Evolutionary conservation across 2,888 invertebrate genomes (phyloP).

Genomic region (Lydus trimaculatus): DNA sequence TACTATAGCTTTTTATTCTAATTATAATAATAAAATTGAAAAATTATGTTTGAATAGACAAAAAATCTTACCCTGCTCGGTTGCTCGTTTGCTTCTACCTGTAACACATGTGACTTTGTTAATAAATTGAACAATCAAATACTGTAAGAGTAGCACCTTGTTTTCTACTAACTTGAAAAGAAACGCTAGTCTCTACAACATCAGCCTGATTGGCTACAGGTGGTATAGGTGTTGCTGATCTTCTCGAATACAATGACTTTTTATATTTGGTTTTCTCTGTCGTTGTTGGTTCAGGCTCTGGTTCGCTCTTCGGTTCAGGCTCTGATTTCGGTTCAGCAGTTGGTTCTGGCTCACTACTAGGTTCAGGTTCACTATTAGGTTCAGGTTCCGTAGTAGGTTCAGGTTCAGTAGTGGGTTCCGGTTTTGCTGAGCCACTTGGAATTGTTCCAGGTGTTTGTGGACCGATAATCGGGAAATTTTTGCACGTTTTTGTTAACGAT

Average conservation of each 20-base stretch:
- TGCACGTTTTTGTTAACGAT: constrained; percentile 76
- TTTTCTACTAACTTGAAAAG: constrained; percentile 76
- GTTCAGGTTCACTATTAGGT: constrained; percentile 55
- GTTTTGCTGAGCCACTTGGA: constrained; percentile 14
- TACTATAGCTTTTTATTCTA: neutral
- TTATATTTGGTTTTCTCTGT: constrained; percentile 45
- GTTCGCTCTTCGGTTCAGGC: constrained; percentile 56
- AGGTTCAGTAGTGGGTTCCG: constrained; percentile 54
- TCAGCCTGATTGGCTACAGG: constrained; percentile 62
- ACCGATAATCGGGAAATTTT: constrained; percentile 77
- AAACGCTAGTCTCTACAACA: constrained; percentile 80
- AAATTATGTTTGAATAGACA: neutral
- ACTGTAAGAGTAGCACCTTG: constrained; percentile 57
- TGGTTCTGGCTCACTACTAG: constrained; percentile 48
- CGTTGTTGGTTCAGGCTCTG: constrained; percentile 50
- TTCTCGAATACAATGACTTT: constrained; percentile 54
- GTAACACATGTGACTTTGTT: constrained; percentile 27
- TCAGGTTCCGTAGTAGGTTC: constrained; percentile 51
- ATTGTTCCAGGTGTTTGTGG: constrained; percentile 52
- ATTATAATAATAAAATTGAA: neutral
- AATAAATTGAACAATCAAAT: neutral
- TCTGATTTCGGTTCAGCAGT: constrained; percentile 55
- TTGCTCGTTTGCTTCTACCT: constrained; percentile 46
- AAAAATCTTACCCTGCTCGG: neutral
- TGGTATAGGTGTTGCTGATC: constrained; percentile 51